phyloP scores from a whole-genome alignment of 1,140 invertebrate genomes.

The Heliconius hermathena region DNA sequence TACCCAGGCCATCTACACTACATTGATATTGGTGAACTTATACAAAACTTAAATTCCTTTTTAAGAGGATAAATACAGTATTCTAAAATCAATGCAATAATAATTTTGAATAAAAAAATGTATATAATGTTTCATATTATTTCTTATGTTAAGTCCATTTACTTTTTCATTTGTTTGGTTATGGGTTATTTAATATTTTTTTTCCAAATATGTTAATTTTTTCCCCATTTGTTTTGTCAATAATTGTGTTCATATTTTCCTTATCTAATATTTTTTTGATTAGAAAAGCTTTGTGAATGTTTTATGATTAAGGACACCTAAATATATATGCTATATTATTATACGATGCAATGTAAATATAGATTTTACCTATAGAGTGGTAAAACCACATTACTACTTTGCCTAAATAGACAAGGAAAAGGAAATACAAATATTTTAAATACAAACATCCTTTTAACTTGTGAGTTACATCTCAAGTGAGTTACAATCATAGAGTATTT shows the following conservation, averaged over 20 bases:
- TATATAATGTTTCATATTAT: neutral
- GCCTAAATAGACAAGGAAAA: too few species aligned
- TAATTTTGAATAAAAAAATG: neutral
- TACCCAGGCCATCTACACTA: neutral
- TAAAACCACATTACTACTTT: too few species aligned
- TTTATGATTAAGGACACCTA: neutral
- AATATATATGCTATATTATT: neutral
- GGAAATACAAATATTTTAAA: too few species aligned
- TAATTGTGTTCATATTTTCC: neutral
- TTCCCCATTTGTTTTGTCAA: neutral
- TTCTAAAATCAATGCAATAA: neutral
- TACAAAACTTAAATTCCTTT: neutral
- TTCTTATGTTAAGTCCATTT: neutral
- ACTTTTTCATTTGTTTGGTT: neutral
- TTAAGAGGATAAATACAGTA: neutral
- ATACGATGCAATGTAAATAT: too few species aligned
- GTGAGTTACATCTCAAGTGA: too few species aligned
- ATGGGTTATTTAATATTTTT: constrained; percentile 1
- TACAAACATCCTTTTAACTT: too few species aligned
- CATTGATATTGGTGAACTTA: neutral
- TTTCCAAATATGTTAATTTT: neutral
- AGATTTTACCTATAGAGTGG: too few species aligned
- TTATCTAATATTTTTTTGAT: neutral
- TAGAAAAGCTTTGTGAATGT: constrained; percentile 5
- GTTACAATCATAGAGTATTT: too few species aligned